Conservation (phyloP, 2,888 invertebrate species). For the Drosophila antonietae region DNA sequence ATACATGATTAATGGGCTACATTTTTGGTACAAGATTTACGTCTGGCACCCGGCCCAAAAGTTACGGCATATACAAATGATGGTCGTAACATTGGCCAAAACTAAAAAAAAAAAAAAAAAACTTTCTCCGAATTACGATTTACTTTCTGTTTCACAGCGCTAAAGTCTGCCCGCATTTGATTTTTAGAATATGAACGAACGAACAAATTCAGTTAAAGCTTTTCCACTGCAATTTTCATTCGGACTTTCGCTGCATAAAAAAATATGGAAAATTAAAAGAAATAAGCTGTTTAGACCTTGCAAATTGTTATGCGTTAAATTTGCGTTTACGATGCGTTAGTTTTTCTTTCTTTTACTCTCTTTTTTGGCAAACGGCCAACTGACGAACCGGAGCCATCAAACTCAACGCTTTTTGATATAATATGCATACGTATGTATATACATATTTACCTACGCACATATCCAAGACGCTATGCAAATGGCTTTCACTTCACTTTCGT, state of each 20-base stretch:
- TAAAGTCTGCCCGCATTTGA: constrained; percentile 37
- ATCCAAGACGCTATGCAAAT: constrained; percentile 63
- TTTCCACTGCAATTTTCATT: constrained; percentile 41
- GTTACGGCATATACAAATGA: constrained; percentile 69
- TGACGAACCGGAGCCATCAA: constrained; percentile 57
- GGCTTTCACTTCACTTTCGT: constrained; percentile 78
- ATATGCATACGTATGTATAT: not conserved
- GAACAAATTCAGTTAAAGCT: constrained; percentile 10
- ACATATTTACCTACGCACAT: not conserved
- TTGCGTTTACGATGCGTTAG: constrained; percentile 30
- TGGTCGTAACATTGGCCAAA: constrained; percentile 13
- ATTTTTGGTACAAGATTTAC: constrained; percentile 7
- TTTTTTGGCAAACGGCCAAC: constrained; percentile 36
- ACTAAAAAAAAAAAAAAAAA: constrained; percentile 17
- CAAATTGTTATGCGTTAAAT: constrained; percentile 32
- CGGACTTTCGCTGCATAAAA: constrained; percentile 69
- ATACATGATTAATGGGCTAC: constrained; percentile 69
- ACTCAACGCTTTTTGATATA: constrained; percentile 30
- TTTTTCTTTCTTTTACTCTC: constrained; percentile 3
- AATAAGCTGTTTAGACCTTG: constrained; percentile 3
- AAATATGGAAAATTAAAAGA: constrained; percentile 3
- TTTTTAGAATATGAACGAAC: constrained; percentile 57
- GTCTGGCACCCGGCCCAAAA: constrained; percentile 35
- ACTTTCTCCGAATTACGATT: constrained; percentile 75
- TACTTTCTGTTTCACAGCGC: constrained; percentile 71